Evolutionary conservation across 2,113 vertebrate species (phyloP), one percentile per base, ranked within the genome.

Genomic region (Phrynosoma platyrhinos): DNA sequence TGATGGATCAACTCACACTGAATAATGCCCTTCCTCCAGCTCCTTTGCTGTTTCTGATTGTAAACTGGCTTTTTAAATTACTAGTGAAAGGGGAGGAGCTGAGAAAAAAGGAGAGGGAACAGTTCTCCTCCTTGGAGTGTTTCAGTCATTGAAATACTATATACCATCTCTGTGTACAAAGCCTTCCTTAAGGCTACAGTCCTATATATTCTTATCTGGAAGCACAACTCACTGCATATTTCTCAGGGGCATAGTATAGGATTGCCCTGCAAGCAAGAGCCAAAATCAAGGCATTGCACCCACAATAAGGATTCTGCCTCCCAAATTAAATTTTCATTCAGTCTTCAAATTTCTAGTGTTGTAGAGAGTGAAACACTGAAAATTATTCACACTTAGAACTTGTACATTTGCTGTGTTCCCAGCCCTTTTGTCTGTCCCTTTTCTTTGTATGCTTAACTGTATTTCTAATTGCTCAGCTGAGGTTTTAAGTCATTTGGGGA

Each of bases 11-110:
- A 18, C 42, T 89, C 75, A 86, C 62, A 90, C 84, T 40, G 55
- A 92, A 55, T 89, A 7, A 36, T 69, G 20, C 4, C 4, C 13
- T 80, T 86, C 12, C 25, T 88, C 84, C 76, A 5, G 68, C 4
- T 62, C 62, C 5, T 84, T 89, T 58, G 1, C 1, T 91, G 69
- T 8, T 1, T 4, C 81, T 3, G 87, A 9, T 68, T 87, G 90
- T 52, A 72, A 83, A 80, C 1, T 79, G n/a, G 83, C 42, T 62
- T 77, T 16, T 80, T 81, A 83, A 91, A 91, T 7, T 55, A 1
- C 16, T 78, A 86, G 72, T 0, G 30, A 32, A 79, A 58, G 0
- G 47, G 80, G 90, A 83, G 88, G 16, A 80, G 77, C 0, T 79
- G 20, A 2, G 62, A 87, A n/a, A 0, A 88, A 82, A 79, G 75